Percentiles rank a stretch among this genome's conserved stretches.
phyloP scores from a whole-genome alignment of 1,140 invertebrate genomes.

The Laupala kohalensis region DNA sequence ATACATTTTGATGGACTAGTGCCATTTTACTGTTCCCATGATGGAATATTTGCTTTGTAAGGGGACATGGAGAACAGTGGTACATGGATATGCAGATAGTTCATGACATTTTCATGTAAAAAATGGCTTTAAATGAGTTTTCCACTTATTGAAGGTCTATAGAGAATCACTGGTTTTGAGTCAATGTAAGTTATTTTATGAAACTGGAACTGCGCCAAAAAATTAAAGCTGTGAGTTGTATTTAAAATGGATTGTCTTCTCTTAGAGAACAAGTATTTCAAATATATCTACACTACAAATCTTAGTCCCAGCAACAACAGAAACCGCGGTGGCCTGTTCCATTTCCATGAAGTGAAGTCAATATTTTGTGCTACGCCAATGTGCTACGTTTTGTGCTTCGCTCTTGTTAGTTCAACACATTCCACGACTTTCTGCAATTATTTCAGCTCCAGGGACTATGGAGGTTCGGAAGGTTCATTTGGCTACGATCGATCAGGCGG shows the following conservation, averaged over 20 bases:
- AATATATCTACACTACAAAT: neutral
- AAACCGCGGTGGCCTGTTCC: neutral
- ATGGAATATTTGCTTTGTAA: neutral
- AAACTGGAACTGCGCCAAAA: too few relatives aligned
- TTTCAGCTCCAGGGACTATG: slow-evolving; percentile 16
- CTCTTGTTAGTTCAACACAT: neutral
- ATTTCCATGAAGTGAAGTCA: neutral
- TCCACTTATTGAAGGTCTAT: neutral
- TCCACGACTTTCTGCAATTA: slow-evolving; percentile 6
- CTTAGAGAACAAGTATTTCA: neutral
- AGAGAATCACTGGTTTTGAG: neutral
- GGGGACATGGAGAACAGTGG: neutral
- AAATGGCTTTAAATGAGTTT: neutral
- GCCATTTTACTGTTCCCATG: neutral
- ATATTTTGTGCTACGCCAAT: neutral
- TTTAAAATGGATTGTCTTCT: neutral
- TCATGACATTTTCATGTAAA: neutral
- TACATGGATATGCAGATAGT: neutral
- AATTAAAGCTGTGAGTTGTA: neutral
- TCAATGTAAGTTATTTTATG: neutral
- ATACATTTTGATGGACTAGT: neutral
- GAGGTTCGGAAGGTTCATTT: slow-evolving; percentile 11
- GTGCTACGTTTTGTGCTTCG: neutral
- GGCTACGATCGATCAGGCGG: slow-evolving; percentile 14
- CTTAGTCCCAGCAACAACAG: neutral